Evolutionary conservation across 2,113 vertebrate species (phyloP).

Genomic region (Cervus canadensis): DNA sequence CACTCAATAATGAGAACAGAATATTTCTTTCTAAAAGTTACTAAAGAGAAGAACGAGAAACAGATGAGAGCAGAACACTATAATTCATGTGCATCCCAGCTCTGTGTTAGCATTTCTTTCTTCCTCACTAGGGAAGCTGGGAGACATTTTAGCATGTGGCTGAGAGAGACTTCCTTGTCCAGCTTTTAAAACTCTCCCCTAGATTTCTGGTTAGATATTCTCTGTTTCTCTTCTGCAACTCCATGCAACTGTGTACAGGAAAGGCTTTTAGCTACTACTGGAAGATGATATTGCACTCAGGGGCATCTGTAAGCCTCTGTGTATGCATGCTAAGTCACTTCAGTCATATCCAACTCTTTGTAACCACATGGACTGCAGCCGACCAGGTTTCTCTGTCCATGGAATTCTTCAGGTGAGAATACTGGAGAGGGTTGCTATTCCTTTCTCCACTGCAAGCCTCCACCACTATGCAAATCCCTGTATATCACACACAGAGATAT

Average conservation of each 20-base stretch:
- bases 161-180: fast-evolving
- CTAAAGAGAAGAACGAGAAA: not conserved
- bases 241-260: not conserved
- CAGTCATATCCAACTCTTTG: not conserved
- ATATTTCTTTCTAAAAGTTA: not conserved
- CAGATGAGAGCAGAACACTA: not conserved
- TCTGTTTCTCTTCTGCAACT: not conserved
- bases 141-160: too few species aligned
- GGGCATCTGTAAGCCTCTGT: not conserved
- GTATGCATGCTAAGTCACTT: not conserved
- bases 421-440: not conserved
- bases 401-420: fast-evolving
- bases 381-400: not conserved
- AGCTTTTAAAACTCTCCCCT: not conserved
- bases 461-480: not conserved
- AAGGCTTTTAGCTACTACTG: not conserved
- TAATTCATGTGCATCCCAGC: not conserved
- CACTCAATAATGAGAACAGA: not conserved
- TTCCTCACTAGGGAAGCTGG: not conserved
- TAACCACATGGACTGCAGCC: not conserved
- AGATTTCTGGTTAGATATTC: not conserved
- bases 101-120: not conserved
- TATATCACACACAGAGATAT: not conserved
- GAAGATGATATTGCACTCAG: not conserved
- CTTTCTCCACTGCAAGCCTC: not conserved